Evolutionary conservation across 2,797 vertebrate species (phyloP).

Genomic region (Stomatorhinus walkeri): DNA sequence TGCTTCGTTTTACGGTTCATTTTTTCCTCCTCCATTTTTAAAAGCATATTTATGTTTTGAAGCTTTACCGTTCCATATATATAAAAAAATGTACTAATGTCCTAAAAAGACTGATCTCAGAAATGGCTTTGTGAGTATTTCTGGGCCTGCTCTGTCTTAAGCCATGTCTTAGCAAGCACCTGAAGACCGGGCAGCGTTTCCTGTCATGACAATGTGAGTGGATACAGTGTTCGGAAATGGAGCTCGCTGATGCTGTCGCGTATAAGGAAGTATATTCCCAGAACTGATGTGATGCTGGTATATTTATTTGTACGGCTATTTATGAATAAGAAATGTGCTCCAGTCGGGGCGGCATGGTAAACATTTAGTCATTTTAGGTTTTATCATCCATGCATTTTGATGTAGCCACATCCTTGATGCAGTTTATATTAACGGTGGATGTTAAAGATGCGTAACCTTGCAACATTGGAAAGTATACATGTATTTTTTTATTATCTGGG

Average conservation of each 20-base stretch:
- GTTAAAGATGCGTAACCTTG: neutral
- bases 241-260: constrained; percentile 37
- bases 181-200: neutral
- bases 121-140: neutral
- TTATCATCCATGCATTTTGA: constrained; percentile 25
- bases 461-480: neutral
- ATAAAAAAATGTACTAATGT: neutral
- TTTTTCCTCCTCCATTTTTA: neutral
- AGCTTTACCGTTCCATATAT: constrained; percentile 8
- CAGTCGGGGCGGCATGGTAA: constrained; percentile 41
- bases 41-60: neutral
- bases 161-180: neutral
- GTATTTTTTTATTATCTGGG: constrained; percentile 11
- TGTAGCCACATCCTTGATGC: constrained; percentile 24
- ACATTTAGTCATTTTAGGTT: constrained; percentile 34
- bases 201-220: neutral
- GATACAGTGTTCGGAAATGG: neutral
- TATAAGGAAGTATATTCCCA: constrained; percentile 29
- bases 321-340: constrained; percentile 47
- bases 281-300: constrained; percentile 59
- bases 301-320: constrained; percentile 70
- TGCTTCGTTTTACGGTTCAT: neutral
- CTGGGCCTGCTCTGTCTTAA: neutral
- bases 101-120: neutral
- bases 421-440: constrained; percentile 21